Percentiles rank a stretch among this genome's conserved stretches.
Conservation (phyloP, 2,888 invertebrate genomes). For the Gerris lacustris region DNA sequence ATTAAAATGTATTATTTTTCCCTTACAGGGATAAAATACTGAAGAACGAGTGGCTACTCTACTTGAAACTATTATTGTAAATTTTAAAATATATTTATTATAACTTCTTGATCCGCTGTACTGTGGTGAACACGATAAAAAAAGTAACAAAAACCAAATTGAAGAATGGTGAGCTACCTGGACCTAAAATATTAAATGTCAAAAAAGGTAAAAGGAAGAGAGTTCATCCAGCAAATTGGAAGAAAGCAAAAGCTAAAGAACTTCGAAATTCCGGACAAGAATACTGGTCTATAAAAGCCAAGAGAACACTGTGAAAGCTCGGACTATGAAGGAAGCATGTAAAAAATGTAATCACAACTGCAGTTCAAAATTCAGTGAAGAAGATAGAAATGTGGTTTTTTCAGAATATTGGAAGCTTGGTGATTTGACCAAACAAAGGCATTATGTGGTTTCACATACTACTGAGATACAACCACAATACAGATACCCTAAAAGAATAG, state of each 20-base stretch:
- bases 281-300: conserved; percentile 12
- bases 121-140: too few species aligned
- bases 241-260: conserved; percentile 15
- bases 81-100: too few species aligned
- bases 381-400: conserved; percentile 11
- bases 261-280: conserved; percentile 11
- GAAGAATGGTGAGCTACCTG: too few species aligned
- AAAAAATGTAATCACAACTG: conserved; percentile 9
- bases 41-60: too few species aligned
- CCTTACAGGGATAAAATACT: too few species aligned
- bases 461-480: conserved; percentile 10
- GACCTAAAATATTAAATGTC: too few species aligned
- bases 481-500: conserved; percentile 5
- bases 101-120: too few species aligned
- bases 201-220: neutral
- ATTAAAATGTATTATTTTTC: too few species aligned
- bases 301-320: conserved; percentile 5
- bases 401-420: conserved; percentile 12
- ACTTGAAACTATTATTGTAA: too few species aligned
- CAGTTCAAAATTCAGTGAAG: conserved; percentile 13
- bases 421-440: conserved; percentile 8
- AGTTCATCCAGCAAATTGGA: neutral
- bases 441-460: conserved; percentile 7
- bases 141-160: too few species aligned
- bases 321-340: conserved; percentile 8